Conservation (phyloP, 2,888 invertebrate genomes). For the Acronicta aceris region DNA sequence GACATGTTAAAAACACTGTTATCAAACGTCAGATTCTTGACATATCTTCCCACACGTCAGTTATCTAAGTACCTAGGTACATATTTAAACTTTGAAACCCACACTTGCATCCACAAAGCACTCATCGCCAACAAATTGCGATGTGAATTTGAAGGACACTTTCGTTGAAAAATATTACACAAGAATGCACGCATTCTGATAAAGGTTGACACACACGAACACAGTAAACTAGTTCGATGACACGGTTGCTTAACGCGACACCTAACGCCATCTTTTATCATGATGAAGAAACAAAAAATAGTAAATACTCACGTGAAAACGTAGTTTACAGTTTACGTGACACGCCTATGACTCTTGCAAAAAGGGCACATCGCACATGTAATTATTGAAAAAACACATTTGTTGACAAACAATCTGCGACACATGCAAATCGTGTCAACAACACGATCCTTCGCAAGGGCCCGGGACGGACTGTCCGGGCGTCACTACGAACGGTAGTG, state of each 20-base stretch:
- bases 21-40: not conserved
- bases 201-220: slow-evolving; percentile 68
- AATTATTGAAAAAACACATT: slow-evolving; percentile 72
- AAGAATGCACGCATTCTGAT: slow-evolving; percentile 64
- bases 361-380: slow-evolving; percentile 69
- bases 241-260: slow-evolving; percentile 68
- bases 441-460: slow-evolving; percentile 80
- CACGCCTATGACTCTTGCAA: slow-evolving; percentile 65
- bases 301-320: slow-evolving; percentile 79
- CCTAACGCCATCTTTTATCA: slow-evolving; percentile 83
- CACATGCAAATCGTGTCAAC: slow-evolving; percentile 69
- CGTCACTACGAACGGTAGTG: slow-evolving; percentile 65
- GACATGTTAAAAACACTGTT: too few species aligned
- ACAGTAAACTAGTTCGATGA: slow-evolving; percentile 79
- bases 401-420: slow-evolving; percentile 72
- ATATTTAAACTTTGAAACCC: not conserved
- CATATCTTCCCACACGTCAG: slow-evolving; percentile 1
- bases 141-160: slow-evolving; percentile 21
- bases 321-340: slow-evolving; percentile 63
- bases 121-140: not conserved
- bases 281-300: slow-evolving; percentile 61
- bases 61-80: not conserved
- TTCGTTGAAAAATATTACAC: slow-evolving; percentile 59
- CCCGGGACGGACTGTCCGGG: slow-evolving; percentile 80
- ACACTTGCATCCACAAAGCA: not conserved